A percentile compares a stretch with the other conserved stretches of the same genome.
phyloP scores from a whole-genome alignment of 2,113 vertebrate species.

The Pygoscelis adeliae region DNA sequence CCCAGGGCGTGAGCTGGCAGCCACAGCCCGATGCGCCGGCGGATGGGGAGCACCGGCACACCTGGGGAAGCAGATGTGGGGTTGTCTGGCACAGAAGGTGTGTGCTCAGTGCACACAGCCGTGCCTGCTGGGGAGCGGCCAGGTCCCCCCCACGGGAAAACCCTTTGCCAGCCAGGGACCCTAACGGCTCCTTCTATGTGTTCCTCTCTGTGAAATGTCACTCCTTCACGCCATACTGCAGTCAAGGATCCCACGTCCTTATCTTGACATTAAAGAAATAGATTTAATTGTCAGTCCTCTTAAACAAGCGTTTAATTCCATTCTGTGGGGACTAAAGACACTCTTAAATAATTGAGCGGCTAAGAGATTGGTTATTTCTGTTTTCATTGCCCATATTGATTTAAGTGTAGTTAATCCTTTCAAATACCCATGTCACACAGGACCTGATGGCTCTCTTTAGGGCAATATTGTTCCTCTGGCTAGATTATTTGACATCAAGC shows the following conservation, averaged over 20 bases:
- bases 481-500: conserved; percentile 78
- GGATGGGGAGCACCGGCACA: accelerated
- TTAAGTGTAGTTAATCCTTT: conserved; percentile 81
- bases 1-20: too few species aligned
- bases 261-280: conserved; percentile 60
- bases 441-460: conserved; percentile 73
- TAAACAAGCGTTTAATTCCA: conserved; percentile 70
- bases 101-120: accelerated
- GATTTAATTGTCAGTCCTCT: conserved; percentile 74
- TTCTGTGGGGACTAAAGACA: conserved; percentile 68
- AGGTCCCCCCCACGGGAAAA: not conserved
- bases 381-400: conserved; percentile 82
- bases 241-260: not conserved
- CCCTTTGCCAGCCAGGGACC: accelerated
- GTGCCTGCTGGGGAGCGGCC: not conserved
- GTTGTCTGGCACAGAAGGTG: not conserved
- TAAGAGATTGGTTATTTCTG: conserved; percentile 81
- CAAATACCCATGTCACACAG: conserved; percentile 74
- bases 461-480: conserved; percentile 74
- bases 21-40: accelerated
- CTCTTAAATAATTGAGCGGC: conserved; percentile 84
- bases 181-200: accelerated
- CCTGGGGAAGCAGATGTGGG: not conserved
- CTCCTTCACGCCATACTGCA: not conserved
- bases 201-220: not conserved